These are phyloP conservation scores for Tromatobia lineatoria DNA, from an alignment of 2,888 invertebrate genomes.

Conservation along the genomic window DNA sequence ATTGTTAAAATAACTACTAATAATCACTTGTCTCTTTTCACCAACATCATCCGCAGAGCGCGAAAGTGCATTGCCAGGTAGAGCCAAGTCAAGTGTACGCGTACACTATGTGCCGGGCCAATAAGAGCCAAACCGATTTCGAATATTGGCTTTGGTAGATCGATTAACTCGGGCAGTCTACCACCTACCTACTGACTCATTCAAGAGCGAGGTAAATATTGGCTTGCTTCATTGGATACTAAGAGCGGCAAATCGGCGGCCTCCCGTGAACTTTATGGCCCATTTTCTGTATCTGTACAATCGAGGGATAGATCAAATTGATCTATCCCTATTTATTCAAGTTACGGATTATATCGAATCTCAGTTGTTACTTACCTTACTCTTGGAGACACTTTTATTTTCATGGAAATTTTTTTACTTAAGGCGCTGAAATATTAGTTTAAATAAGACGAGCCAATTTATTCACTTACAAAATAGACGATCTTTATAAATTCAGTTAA, in stretches of 20 bases:
- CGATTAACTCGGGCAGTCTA: constrained; percentile 35
- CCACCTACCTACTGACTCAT: constrained; percentile 72
- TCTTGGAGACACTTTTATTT: background rate
- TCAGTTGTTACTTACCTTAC: background rate
- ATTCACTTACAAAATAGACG: too few relatives aligned
- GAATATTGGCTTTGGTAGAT: constrained; percentile 77
- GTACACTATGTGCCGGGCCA: constrained; percentile 53
- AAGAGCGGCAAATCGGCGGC: constrained; percentile 11
- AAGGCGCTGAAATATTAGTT: too few relatives aligned
- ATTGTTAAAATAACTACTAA: too few relatives aligned
- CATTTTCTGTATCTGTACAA: constrained; percentile 17
- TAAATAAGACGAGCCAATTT: too few relatives aligned
- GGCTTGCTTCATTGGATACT: constrained; percentile 72
- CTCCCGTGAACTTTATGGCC: background rate
- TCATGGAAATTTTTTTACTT: background rate
- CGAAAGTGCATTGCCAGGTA: constrained; percentile 48
- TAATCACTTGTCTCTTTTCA: constrained; percentile 6
- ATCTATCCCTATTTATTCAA: background rate
- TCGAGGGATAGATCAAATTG: constrained; percentile 2
- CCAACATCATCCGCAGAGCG: background rate
- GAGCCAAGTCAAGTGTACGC: constrained; percentile 55
- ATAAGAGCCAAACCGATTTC: constrained; percentile 75
- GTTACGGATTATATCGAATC: background rate
- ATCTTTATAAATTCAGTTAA: too few relatives aligned
- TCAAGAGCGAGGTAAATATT: constrained; percentile 78